phyloP scores from a whole-genome alignment of 2,888 invertebrate genomes.

The Xanthia togata region DNA sequence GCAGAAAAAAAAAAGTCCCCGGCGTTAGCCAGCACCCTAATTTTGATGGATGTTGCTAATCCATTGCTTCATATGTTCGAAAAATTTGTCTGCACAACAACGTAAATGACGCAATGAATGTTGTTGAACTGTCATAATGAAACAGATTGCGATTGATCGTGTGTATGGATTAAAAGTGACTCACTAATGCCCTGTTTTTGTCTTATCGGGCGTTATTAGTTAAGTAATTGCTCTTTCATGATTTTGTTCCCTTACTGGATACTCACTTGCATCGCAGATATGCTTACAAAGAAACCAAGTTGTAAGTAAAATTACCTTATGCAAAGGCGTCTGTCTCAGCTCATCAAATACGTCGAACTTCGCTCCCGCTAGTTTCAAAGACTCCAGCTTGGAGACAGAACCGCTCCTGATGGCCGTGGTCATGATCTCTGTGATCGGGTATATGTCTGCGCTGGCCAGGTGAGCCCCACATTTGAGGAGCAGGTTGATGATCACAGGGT shows the following conservation, averaged over 20 bases:
- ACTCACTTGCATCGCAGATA: neutral
- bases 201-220: neutral
- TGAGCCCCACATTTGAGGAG: constrained; percentile 94
- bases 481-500: constrained; percentile 91
- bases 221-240: neutral
- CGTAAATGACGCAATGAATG: too few species aligned
- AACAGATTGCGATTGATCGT: too few species aligned
- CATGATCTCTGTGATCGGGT: constrained; percentile 92
- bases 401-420: constrained; percentile 92
- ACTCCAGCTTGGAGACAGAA: constrained; percentile 89
- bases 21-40: too few species aligned
- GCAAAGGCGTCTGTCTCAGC: constrained; percentile 92
- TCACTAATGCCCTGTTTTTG: neutral
- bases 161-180: too few species aligned
- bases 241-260: neutral
- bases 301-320: constrained; percentile 85
- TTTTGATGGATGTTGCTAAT: too few species aligned
- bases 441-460: constrained; percentile 90
- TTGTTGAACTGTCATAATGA: too few species aligned
- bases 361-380: constrained; percentile 92
- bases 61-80: too few species aligned
- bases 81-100: too few species aligned
- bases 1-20: too few species aligned
- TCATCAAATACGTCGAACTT: constrained; percentile 91
- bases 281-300: neutral